These are phyloP conservation scores for Melanotaenia boesemani DNA, from an alignment of 2,797 vertebrate genomes.

Conservation along the genomic window DNA sequence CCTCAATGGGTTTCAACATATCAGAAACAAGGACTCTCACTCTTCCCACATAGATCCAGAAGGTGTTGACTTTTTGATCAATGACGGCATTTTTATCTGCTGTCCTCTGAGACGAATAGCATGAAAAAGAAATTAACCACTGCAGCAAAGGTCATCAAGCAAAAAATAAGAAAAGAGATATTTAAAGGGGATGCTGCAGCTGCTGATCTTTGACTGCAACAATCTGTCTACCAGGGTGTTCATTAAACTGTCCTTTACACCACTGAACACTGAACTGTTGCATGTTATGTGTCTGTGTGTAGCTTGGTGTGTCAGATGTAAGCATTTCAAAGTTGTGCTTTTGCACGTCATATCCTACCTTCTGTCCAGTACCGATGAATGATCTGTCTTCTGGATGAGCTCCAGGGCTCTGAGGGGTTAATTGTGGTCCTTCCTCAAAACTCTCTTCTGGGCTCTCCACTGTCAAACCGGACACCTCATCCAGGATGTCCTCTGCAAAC, in stretches of 20 bases:
- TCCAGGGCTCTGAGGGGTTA: constrained; percentile 59
- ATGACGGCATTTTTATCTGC: neutral
- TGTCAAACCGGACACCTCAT: constrained; percentile 83
- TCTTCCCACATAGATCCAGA: neutral
- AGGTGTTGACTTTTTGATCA: constrained; percentile 5
- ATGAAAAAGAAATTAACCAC: constrained; percentile 3
- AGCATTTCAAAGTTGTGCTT: constrained; percentile 8
- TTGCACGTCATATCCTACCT: constrained; percentile 79
- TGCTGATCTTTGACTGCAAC: constrained; percentile 17
- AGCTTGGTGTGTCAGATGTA: neutral
- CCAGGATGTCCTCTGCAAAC: constrained; percentile 83
- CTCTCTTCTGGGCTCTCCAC: constrained; percentile 81
- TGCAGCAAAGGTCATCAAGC: neutral
- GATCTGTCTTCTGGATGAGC: constrained; percentile 79
- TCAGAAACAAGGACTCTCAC: constrained; percentile 4
- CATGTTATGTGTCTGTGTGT: constrained; percentile 8
- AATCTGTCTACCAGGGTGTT: constrained; percentile 1
- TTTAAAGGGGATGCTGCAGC: constrained; percentile 12
- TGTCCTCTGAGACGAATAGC: too few relatives aligned
- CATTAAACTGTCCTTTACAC: neutral
- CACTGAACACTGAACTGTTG: neutral
- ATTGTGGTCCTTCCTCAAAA: constrained; percentile 62
- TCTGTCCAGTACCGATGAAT: constrained; percentile 81
- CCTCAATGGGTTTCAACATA: neutral
- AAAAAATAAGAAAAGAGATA: constrained; percentile 26